Base-by-base conservation (phyloP, 2,888 invertebrate species). In the Eristalinus aeneus region DNA sequence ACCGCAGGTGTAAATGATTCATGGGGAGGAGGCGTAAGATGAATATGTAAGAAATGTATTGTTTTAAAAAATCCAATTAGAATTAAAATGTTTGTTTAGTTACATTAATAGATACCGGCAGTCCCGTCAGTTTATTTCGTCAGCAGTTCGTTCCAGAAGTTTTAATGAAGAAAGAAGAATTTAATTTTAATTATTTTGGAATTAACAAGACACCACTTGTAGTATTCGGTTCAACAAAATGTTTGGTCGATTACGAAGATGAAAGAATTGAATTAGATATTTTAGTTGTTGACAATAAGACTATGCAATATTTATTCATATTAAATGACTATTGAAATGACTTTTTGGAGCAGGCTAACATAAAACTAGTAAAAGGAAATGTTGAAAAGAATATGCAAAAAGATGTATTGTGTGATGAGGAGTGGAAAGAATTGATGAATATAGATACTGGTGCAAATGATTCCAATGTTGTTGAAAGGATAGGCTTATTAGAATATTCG, bases 81-180 rank as follows among this genome's bases (percentile, higher is more conserved):
- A 63, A 63, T 73, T 73, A 73, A 63, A 63, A 16, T 23, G 34
- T 34, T 22, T 63, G 22, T 34, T 64, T 73, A 73, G 64, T 27
- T 53, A 63, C 63, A 8, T 23, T 73, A 46, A 75, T 75, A 20
- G 75, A 75, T 39, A 63, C 74, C 36, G 74, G 65, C 27, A 56
- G 76, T 27, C 61, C 60, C 0, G n/a, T 75, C 10, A 75, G 74
- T 65, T 56, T 65, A n/a, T 32, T 36, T 2, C 65, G 74, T 23
- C 74, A 58, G 31, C 56, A 53, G 64, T 75, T 75, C 63, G 56
- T 75, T 58, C 54, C 74, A 54, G 22, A 63, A 10, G 32, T 34
- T 64, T 65, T 75, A 36, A n/a, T 23, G 9, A 65, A 36, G 16
- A 63, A 58, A 32, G 10, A 34, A 16, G 12, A 75, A 16, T 8